Evolutionary conservation across 2,888 invertebrate species (phyloP).

Genomic region (Cephonodes hylas): DNA sequence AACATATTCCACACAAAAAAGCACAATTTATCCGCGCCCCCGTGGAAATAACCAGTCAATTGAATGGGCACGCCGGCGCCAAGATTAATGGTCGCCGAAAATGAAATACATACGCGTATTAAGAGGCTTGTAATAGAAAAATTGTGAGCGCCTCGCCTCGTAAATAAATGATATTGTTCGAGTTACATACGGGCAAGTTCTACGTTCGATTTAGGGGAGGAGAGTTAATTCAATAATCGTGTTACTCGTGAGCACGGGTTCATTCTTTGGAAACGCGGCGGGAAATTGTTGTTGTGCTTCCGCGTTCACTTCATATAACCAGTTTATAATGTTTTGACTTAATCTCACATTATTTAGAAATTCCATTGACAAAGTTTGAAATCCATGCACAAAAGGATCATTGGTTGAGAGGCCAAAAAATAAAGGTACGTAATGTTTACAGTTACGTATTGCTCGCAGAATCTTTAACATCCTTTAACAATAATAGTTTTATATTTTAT

Average conservation of each 20-base stretch:
- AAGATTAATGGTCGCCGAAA: slow-evolving; percentile 60
- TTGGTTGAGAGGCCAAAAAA: too few species aligned
- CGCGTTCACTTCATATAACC: not conserved
- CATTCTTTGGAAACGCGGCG: not conserved
- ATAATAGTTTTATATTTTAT: too few species aligned
- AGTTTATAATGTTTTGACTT: not conserved
- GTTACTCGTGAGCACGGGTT: not conserved
- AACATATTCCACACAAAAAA: slow-evolving; percentile 33
- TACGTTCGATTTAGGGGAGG: slow-evolving; percentile 1
- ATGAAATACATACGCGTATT: slow-evolving; percentile 37
- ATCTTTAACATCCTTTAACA: too few species aligned
- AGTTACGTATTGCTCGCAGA: too few species aligned
- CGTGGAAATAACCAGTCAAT: slow-evolving; percentile 53
- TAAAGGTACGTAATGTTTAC: too few species aligned
- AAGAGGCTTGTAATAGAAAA: slow-evolving; percentile 27
- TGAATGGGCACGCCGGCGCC: slow-evolving; percentile 50
- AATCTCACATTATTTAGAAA: too few species aligned
- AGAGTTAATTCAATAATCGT: slow-evolving; percentile 11
- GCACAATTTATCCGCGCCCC: slow-evolving; percentile 42
- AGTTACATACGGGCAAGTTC: not conserved
- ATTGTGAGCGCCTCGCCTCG: slow-evolving; percentile 10
- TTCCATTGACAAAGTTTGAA: too few species aligned
- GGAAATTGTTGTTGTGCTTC: not conserved
- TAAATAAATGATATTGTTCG: slow-evolving; percentile 11
- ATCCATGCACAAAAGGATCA: too few species aligned